Evolutionary conservation across 2,113 vertebrate genomes (phyloP), one percentile per base, ranked within the genome.

Genomic region (Gallinago jamesoni): DNA sequence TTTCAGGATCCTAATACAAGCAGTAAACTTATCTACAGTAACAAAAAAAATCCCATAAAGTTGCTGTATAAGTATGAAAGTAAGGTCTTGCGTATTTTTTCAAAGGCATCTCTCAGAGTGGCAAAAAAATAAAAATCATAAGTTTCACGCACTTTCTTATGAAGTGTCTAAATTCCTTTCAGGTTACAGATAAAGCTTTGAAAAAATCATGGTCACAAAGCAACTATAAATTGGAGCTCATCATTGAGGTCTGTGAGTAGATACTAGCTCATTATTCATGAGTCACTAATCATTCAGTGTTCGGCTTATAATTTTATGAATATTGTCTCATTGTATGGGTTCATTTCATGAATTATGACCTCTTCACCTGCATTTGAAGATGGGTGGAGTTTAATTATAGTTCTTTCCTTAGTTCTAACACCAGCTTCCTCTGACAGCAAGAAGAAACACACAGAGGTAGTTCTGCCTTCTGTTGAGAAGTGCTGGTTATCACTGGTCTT

Each of bases 381-480:
- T 50, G 55, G 87, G 82, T 86, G 90, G 87, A 88, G 87, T 70
- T 91, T 88, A 96, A 96, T 96, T 88, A 96, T 33, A 87, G 28
- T 20, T 89, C n/a, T 93, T 91, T 57, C 45, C 33, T n/a, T 63
- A 70, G 55, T 83, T 23, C 47, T 84, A 73, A 20, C 55, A 55
- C 30, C 16, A 30, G 19, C 52, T 79, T 89, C 52, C 45, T 82
- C n/a, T 27, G 15, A 59, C n/a, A 69, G 28, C 28, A 75, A 75
- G 52, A 87, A 57, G 35, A 78, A 74, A 48, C 17, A 9, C 76
- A 31, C 17, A 33, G 60, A 37, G 31, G 14, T 68, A 67, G 43
- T n/a, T 63, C 69, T 68, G 39, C 57, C 53, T 85, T 78, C 57
- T 79, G 21, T 22, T 81, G 56, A 81, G 41, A 63, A 57, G 66